phyloP scores from a whole-genome alignment of 2,113 vertebrate genomes.

The Neofelis nebulosa region DNA sequence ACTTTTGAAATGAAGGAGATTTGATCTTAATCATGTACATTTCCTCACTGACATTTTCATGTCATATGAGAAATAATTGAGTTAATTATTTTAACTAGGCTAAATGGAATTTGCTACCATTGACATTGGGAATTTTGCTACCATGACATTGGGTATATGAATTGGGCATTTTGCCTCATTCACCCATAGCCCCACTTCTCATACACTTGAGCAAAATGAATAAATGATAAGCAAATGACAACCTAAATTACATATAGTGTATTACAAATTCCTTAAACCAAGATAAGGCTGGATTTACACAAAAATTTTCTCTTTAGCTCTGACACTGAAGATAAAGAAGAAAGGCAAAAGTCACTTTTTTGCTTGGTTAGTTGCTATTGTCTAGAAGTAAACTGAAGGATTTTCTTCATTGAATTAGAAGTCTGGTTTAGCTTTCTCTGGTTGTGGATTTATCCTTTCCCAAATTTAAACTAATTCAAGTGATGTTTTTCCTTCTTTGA shows the following conservation, averaged over 20 bases:
- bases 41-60: background rate
- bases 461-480: conserved; percentile 16
- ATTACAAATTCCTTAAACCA: background rate
- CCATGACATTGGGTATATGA: too few species aligned
- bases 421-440: background rate
- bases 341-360: conserved; percentile 3
- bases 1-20: conserved; percentile 17
- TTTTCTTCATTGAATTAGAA: conserved; percentile 35
- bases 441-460: background rate
- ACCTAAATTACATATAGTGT: background rate
- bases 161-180: background rate
- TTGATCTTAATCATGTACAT: background rate
- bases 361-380: background rate
- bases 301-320: background rate
- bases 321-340: background rate
- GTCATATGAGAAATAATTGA: background rate
- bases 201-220: background rate
- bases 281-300: background rate
- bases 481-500: conserved; percentile 15
- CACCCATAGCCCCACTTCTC: background rate
- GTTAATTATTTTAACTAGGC: conserved; percentile 20
- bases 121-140: conserved; percentile 23
- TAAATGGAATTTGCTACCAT: background rate
- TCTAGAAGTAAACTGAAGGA: background rate
- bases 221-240: background rate